Percentiles rank a stretch among this genome's conserved stretches.
phyloP scores from a whole-genome alignment of 2,113 vertebrate genomes.

The Gymnocephalus cernua region DNA sequence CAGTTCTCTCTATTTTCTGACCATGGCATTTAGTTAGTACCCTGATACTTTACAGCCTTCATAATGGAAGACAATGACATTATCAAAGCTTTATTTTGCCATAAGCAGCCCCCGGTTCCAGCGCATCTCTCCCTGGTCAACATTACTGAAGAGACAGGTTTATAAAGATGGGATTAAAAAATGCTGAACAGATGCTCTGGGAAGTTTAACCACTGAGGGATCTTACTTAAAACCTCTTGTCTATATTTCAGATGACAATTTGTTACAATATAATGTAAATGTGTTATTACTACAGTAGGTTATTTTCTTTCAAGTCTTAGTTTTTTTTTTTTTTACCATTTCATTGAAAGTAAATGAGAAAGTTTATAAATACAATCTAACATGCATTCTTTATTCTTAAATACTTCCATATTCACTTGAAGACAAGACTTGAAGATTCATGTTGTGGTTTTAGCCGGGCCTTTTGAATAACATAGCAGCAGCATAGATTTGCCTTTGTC shows the following conservation, averaged over 20 bases:
- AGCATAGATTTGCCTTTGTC: neutral
- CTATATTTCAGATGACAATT: neutral
- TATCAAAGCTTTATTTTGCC: conserved; percentile 64
- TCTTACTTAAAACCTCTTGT: neutral
- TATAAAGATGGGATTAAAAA: conserved; percentile 32
- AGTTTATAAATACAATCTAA: neutral
- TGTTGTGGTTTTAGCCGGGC: neutral
- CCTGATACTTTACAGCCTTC: conserved; percentile 50
- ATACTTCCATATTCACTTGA: neutral
- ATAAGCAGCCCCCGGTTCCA: conserved; percentile 12
- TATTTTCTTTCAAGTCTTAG: neutral
- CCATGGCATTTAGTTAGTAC: conserved; percentile 44
- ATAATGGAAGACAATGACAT: conserved; percentile 57
- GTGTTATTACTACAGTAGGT: neutral
- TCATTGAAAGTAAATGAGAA: neutral
- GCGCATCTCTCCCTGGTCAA: conserved; percentile 31
- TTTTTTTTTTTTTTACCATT: neutral
- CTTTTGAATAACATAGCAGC: neutral
- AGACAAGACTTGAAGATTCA: neutral
- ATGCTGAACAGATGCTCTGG: conserved; percentile 12
- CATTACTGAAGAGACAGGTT: conserved; percentile 18
- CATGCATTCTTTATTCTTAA: neutral
- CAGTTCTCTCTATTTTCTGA: conserved; percentile 21
- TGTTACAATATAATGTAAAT: neutral
- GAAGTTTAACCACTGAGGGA: conserved; percentile 10